Base-by-base conservation (phyloP, 1,140 invertebrate species). In the Drosophila ogumai region DNA sequence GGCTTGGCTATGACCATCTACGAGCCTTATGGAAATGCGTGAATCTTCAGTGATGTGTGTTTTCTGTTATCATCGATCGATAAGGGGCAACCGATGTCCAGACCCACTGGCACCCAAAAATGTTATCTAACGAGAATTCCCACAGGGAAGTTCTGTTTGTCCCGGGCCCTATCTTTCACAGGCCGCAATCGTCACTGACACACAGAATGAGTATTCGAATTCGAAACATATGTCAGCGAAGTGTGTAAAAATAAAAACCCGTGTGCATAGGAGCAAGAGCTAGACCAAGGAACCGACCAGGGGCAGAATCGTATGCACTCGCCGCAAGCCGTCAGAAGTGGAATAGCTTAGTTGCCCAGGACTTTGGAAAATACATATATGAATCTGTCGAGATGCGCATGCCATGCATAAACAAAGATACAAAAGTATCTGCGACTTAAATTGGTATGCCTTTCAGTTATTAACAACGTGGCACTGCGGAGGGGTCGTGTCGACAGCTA, bases 341-440 rank as follows among this genome's bases (percentile, higher is more conserved):
- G 46, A 54, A 56, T 40, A 22, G 47, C 40, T 68, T 32, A 31
- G 60, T 15, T 68, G 36, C 25, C 58, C 60, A 31, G 22, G 43
- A 47, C 61, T 34, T 61, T 41, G n/a, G 22, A 32, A 41, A 10
- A 75, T 41, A 68, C 19, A 12, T 17, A 12, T 17, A 12, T 43
- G 65, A 6, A 25, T 47, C 44, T 47, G 49, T 17, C 60, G 60
- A 55, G 49, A 69, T 69, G 36, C 41, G 40, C 57, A 54, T 28
- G 28, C 15, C 22, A 59, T 47, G 50, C 68, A 79, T 80, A 80
- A 81, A 80, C 73, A 84, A 72, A 84, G 78, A 85, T 74, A 74
- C 73, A 78, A 75, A 84, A 76, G 76, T 84, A 84, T 72, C 81
- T 84, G 71, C 50, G 61, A 60, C 75, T 75, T 44, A 82, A 71